A percentile compares a stretch with the other conserved stretches of the same genome.
phyloP scores from a whole-genome alignment of 2,888 invertebrate species.

The Harpalus rubripes region DNA sequence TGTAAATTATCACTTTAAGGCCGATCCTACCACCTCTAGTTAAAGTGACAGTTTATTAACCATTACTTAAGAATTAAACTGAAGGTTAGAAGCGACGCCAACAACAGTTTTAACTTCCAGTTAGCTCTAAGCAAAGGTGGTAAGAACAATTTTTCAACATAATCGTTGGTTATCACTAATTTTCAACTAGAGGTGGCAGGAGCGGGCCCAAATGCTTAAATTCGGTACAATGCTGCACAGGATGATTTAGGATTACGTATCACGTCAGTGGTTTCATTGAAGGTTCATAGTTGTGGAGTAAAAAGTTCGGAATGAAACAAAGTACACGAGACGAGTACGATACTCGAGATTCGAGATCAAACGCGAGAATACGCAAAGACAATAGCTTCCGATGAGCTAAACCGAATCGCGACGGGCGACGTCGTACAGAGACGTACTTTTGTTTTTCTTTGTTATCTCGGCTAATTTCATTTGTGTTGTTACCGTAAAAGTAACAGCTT shows the following conservation, averaged over 20 bases:
- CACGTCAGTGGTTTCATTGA: conserved; percentile 33
- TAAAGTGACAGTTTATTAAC: no score
- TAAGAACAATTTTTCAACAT: no score
- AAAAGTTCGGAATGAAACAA: conserved; percentile 38
- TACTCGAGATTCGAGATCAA: conserved; percentile 54
- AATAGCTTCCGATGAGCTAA: conserved; percentile 53
- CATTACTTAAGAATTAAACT: no score
- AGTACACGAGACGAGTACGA: conserved; percentile 47
- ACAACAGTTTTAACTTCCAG: no score
- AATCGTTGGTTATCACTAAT: no score
- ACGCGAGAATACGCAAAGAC: conserved; percentile 51
- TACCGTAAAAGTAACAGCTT: conserved; percentile 3
- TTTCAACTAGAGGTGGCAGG: no score
- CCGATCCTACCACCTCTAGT: no score
- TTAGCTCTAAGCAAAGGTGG: no score
- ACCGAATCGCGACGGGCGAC: conserved; percentile 12
- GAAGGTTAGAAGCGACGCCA: no score
- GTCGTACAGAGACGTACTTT: neutral
- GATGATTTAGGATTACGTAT: conserved; percentile 7
- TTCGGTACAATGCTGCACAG: neutral
- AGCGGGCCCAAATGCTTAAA: neutral
- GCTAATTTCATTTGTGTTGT: conserved; percentile 13
- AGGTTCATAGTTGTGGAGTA: conserved; percentile 29
- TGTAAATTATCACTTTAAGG: neutral
- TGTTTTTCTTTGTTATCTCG: conserved; percentile 12